phyloP scores from a whole-genome alignment of 2,113 vertebrate genomes.

The Elachura formosa region DNA sequence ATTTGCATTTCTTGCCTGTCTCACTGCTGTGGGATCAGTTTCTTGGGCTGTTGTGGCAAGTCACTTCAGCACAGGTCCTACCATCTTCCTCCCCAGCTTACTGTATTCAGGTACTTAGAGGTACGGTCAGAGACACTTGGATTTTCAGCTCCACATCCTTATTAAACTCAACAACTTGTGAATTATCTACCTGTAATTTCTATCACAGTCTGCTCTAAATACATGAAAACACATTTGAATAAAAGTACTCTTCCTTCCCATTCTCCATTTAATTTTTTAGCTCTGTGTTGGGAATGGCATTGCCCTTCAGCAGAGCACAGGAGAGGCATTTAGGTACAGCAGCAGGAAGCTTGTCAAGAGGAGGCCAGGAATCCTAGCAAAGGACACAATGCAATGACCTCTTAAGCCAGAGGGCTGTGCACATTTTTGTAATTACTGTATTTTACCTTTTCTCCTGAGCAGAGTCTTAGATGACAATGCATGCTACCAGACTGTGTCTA shows the following conservation, averaged over 20 bases:
- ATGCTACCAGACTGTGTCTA: neutral
- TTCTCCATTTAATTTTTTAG: neutral
- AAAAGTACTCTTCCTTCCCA: neutral
- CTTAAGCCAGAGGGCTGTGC: neutral
- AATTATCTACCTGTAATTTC: neutral
- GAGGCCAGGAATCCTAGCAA: neutral
- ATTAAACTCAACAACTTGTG: neutral
- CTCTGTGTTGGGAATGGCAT: accelerated
- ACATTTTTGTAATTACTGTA: neutral
- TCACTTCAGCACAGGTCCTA: neutral
- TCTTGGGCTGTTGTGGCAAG: neutral
- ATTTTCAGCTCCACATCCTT: neutral
- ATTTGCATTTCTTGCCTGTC: neutral
- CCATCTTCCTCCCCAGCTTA: neutral
- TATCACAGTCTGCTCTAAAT: neutral
- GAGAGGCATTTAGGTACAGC: neutral
- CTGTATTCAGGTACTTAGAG: neutral
- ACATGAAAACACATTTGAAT: accelerated
- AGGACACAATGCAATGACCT: neutral
- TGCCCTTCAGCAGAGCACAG: neutral
- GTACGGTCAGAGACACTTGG: neutral
- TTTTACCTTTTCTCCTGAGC: neutral
- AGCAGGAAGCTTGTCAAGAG: neutral
- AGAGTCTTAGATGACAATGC: neutral
- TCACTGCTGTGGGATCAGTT: neutral